These are phyloP conservation scores for Acrobasis suavella DNA, from an alignment of 2,888 invertebrate species.

Conservation along the genomic window DNA sequence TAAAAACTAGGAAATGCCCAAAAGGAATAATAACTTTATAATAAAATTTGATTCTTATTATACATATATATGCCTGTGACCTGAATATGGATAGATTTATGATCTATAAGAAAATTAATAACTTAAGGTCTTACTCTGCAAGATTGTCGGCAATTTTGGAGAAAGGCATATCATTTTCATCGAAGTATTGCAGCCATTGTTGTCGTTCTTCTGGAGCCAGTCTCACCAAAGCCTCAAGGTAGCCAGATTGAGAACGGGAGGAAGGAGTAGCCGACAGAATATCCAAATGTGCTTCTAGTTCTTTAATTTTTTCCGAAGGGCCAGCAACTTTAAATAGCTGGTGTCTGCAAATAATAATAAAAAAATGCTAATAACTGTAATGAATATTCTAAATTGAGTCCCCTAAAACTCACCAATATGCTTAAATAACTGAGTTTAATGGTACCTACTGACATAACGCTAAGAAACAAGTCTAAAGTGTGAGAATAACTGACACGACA, in stretches of 20 bases:
- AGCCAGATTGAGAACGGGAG: constrained; percentile 46
- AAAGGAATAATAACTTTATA: too few relatives aligned
- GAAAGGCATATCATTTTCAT: constrained; percentile 50
- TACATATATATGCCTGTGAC: too few relatives aligned
- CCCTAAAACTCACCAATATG: too few relatives aligned
- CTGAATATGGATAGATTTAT: too few relatives aligned
- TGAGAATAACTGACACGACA: too few relatives aligned
- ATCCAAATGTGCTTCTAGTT: constrained; percentile 56
- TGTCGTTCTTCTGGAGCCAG: constrained; percentile 59
- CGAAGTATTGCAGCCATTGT: constrained; percentile 63
- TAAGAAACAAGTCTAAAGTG: too few relatives aligned
- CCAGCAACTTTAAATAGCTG: constrained; percentile 63
- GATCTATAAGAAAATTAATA: too few relatives aligned
- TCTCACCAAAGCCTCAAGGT: constrained; percentile 60
- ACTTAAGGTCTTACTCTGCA: constrained; percentile 55
- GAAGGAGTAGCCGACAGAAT: constrained; percentile 56
- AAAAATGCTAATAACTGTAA: not conserved
- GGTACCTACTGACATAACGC: too few relatives aligned
- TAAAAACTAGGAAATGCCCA: too few relatives aligned
- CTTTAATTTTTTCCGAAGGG: constrained; percentile 45
- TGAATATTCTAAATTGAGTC: not conserved
- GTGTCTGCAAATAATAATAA: constrained; percentile 50
- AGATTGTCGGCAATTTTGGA: constrained; percentile 62
- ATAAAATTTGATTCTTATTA: too few relatives aligned
- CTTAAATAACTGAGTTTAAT: too few relatives aligned